Conservation (phyloP, 2,888 invertebrate genomes). For the Nephrotoma flavescens region DNA sequence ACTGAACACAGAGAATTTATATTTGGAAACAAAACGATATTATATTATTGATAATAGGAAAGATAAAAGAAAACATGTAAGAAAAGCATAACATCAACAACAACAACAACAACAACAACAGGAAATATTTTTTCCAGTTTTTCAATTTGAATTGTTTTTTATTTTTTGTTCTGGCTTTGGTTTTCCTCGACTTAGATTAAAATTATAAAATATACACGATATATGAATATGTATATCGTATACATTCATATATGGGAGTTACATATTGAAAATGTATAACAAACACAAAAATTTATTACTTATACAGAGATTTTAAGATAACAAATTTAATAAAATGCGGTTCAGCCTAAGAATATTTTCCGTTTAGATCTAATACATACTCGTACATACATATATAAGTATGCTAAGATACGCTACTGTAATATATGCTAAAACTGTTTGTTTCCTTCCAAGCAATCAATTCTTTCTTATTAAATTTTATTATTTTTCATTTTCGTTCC, state of each 20-base stretch:
- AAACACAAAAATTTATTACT: background rate
- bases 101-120: background rate
- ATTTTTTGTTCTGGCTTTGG: background rate
- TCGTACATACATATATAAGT: background rate
- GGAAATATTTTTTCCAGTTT: background rate
- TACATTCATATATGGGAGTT: background rate
- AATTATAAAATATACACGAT: background rate
- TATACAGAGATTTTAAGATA: background rate
- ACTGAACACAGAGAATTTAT: background rate
- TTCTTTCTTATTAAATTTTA: background rate
- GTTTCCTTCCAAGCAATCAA: background rate
- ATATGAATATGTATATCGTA: background rate
- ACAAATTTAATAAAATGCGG: background rate
- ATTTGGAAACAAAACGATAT: background rate
- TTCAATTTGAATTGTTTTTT: background rate
- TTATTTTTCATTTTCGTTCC: background rate
- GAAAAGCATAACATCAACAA: background rate
- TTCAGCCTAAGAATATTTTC: background rate
- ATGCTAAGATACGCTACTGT: background rate
- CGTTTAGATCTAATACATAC: background rate
- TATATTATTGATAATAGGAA: background rate
- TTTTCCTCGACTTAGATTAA: background rate
- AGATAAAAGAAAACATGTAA: background rate
- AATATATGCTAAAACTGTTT: background rate
- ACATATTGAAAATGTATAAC: background rate